Base-by-base conservation (phyloP, 1,140 invertebrate genomes). In the Aphis gossypii region DNA sequence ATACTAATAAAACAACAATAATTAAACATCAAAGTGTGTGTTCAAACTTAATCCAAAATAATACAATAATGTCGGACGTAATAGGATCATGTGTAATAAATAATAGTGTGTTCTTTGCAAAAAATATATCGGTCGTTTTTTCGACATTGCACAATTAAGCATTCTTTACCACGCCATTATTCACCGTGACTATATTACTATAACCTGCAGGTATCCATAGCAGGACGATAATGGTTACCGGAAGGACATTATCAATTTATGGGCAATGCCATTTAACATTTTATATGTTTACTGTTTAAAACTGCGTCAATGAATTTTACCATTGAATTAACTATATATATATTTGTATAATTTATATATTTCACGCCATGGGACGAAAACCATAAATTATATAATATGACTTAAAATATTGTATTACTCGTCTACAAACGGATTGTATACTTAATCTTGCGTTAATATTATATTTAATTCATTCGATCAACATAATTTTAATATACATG, bases 171-270 rank as follows among this genome's bases (percentile, higher is more conserved):
- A 2, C 30, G 4, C 30, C 30, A 35, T 88, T 88, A 35, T 88
- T 51, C 48, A 51, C 86, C 7, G 14, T 54, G n/a, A 51, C 35
- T 88, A 20, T 88, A 48, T 23, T 76, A 51, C 48, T 51, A 88
- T 35, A 35, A 88, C 87, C 87, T 88, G 60, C 60, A 18, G n/a
- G 87, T 51, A 88, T 88, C 30, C 38, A 30, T 88, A n/a, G 48
- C 30, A 38, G 25, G 46, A 20, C 48, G 18, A 88, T 88, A 88
- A 88, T 88, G 87, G n/a, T 51, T n/a, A 35, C 48, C 46, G 46
- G 35, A 88, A 88, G 18, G 48, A 88, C 46, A 88, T 51, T 88
- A 88, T 30, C 30, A 88, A 88, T 51, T 88, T 88, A 84, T 84
- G 21, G 83, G 83, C 41, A 41, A 44, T 23, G 38, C 41, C 38